Conservation (phyloP, 2,113 vertebrate species). For the Ceratotherium simum region DNA sequence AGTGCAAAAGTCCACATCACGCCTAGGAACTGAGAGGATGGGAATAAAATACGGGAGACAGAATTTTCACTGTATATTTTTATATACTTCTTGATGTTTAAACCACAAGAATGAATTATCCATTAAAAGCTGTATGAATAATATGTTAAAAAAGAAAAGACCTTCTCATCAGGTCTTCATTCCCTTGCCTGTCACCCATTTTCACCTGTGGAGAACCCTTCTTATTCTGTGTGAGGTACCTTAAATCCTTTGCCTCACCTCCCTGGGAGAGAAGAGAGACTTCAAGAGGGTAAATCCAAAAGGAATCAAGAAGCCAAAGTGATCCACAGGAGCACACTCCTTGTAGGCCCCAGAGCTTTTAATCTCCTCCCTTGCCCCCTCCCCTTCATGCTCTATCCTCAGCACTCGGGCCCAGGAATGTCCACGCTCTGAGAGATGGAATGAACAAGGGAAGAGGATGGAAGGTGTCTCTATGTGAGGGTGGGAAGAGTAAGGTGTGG, state of each 20-base stretch:
- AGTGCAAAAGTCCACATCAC: background rate
- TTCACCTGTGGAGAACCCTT: background rate
- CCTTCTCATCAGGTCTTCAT: background rate
- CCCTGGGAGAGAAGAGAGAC: background rate
- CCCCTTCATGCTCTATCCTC: background rate
- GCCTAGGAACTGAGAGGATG: background rate
- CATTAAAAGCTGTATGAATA: background rate
- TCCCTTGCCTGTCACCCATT: background rate
- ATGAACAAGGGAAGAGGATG: background rate
- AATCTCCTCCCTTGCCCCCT: background rate
- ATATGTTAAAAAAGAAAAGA: background rate
- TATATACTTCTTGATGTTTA: background rate
- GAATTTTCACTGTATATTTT: background rate
- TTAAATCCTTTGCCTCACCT: background rate
- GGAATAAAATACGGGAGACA: background rate
- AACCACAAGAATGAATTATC: background rate
- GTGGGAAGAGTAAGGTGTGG: background rate
- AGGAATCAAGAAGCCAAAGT: background rate
- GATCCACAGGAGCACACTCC: background rate
- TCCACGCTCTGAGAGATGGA: background rate
- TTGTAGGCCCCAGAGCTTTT: background rate
- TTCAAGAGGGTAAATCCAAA: background rate
- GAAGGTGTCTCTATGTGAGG: background rate
- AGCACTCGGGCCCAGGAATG: background rate
- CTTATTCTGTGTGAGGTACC: background rate